These are phyloP conservation scores for Sebastes flavidus DNA, from an alignment of 2,797 vertebrate species.

Conservation along the genomic window DNA sequence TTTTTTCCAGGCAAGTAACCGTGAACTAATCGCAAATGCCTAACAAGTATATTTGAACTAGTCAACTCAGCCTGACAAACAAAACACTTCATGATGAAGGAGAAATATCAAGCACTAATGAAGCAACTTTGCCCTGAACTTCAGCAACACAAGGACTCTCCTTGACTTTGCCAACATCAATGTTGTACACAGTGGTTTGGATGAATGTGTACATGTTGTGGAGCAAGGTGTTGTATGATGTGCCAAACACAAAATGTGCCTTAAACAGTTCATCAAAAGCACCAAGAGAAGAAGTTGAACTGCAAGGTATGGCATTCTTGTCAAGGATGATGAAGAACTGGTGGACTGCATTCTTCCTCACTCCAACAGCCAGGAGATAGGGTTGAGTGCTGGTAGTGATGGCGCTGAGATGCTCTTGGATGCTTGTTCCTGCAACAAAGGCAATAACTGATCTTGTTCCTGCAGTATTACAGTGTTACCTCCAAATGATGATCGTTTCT, in stretches of 20 bases:
- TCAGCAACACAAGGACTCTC: constrained; percentile 29
- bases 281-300: constrained; percentile 26
- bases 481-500: neutral
- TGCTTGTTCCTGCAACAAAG: constrained; percentile 25
- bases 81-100: constrained; percentile 31
- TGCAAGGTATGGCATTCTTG: constrained; percentile 35
- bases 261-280: constrained; percentile 54
- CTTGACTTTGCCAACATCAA: constrained; percentile 39
- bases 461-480: neutral
- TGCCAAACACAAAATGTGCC: constrained; percentile 43
- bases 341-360: constrained; percentile 12
- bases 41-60: constrained; percentile 39
- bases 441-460: neutral
- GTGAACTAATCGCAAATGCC: constrained; percentile 35
- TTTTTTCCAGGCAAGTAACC: constrained; percentile 35
- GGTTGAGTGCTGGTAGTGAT: constrained; percentile 32
- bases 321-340: constrained; percentile 40
- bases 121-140: constrained; percentile 30
- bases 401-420: constrained; percentile 36
- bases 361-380: constrained; percentile 43
- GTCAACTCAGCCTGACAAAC: constrained; percentile 29
- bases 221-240: constrained; percentile 28
- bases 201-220: constrained; percentile 39
- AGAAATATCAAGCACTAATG: constrained; percentile 10
- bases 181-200: constrained; percentile 46